Evolutionary conservation across 2,888 invertebrate genomes (phyloP), one percentile per base, ranked within the genome.

Genomic region (Sicus ferrugineus): DNA sequence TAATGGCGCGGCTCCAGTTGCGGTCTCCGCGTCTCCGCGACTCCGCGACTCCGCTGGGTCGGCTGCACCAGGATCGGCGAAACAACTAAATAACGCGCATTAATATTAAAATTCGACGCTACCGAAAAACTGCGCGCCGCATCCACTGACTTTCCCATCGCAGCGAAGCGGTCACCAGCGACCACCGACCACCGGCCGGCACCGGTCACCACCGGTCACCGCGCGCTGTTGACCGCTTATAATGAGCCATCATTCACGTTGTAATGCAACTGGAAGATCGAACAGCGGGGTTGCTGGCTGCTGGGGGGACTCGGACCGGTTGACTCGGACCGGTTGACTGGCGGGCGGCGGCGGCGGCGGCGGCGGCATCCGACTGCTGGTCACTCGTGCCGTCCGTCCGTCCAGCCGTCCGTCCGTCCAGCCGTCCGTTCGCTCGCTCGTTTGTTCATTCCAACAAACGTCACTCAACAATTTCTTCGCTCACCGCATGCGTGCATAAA

Each of bases 191-290:
- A 28, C 59, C 21, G 2, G 30, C 19, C n/a, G 4, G 28, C 34
- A 52, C 9, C 19, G 50, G 21, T 50, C 50, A 52, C n/a, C 50
- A 21, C 21, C 6, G 26, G 56, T 28, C 28, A 31, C 52, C 30
- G 14, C 56, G 56, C 63, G 68, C 58, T 61, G 16, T 48, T 28
- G 19, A 65, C 54, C 31, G 70, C 34, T 52, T 54, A 64, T 69
- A 72, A 72, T 69, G 69, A 67, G 67, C 67, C 64, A 69, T 67
- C 70, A 67, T 63, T 72, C 72, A 70, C 50, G 50, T 21, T 30
- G 62, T 65, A 71, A 68, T 65, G 65, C 65, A 71, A 71, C 70
- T 68, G 68, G 66, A 71, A 71, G 68, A 42, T 52, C 65, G 30
- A 64, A 68, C 70, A 68, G 68, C 70, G 68, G 70, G 70, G 30